Conservation (phyloP, 2,113 vertebrate species). For the Meles meles region DNA sequence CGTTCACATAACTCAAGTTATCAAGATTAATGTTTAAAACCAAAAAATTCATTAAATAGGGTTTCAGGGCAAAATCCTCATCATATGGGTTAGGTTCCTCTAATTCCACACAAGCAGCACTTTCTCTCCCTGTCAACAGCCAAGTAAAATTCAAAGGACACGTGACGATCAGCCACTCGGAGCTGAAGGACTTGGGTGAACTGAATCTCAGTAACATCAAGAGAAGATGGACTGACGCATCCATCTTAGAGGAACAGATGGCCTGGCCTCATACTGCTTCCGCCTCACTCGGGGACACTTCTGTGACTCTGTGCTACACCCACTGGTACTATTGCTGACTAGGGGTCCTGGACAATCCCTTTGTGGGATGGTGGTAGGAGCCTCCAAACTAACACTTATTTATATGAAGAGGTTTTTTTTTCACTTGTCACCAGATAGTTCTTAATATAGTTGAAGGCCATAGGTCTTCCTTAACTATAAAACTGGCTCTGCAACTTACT, state of each 20-base stretch:
- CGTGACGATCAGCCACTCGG: not conserved
- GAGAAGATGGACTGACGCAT: not conserved
- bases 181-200: not conserved
- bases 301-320: not conserved
- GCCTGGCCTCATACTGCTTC: not conserved
- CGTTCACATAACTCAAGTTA: too few species aligned
- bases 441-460: not conserved
- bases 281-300: not conserved
- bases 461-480: not conserved
- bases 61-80: not conserved
- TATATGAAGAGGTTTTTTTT: not conserved
- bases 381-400: not conserved
- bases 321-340: not conserved
- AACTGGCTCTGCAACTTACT: not conserved
- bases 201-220: not conserved
- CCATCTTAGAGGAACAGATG: not conserved
- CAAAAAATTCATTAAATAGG: not conserved
- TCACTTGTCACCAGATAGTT: not conserved
- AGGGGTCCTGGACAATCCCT: not conserved
- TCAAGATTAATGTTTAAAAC: not conserved
- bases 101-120: not conserved
- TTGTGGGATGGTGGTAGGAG: not conserved
- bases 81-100: not conserved
- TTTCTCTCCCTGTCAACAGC: not conserved
- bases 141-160: not conserved